Conservation (phyloP, 2,797 vertebrate species). For the Cottoperca gobio region DNA sequence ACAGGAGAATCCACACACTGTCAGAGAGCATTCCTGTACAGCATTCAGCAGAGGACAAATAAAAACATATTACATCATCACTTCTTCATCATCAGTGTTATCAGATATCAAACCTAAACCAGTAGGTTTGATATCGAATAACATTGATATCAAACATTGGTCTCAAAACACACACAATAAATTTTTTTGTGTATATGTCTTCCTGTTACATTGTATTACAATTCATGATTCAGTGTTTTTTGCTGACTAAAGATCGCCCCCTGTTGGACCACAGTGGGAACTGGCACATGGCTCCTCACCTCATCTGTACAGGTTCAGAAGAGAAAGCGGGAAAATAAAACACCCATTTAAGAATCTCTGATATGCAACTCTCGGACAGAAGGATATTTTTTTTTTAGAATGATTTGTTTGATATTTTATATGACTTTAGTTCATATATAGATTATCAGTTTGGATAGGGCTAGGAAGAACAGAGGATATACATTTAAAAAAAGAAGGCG, state of each 20-base stretch:
- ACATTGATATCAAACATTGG: slow-evolving; percentile 38
- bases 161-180: slow-evolving; percentile 58
- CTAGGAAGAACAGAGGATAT: slow-evolving; percentile 2
- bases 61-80: slow-evolving; percentile 64
- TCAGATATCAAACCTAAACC: slow-evolving; percentile 69
- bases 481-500: background rate
- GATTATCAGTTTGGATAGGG: slow-evolving; percentile 20
- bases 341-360: slow-evolving; percentile 26
- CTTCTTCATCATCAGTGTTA: slow-evolving; percentile 27
- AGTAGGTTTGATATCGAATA: slow-evolving; percentile 54
- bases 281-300: slow-evolving; percentile 25
- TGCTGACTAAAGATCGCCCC: slow-evolving; percentile 59
- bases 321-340: slow-evolving; percentile 21
- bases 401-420: slow-evolving; percentile 35
- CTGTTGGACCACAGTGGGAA: slow-evolving; percentile 52
- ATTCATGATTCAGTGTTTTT: slow-evolving; percentile 54
- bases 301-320: slow-evolving; percentile 29
- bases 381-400: slow-evolving; percentile 6
- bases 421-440: slow-evolving; percentile 28
- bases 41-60: slow-evolving; percentile 65
- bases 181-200: slow-evolving; percentile 27
- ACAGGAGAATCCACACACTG: slow-evolving; percentile 55
- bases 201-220: slow-evolving; percentile 48
- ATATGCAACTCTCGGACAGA: background rate
- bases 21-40: slow-evolving; percentile 71